Evolutionary conservation across 1,140 invertebrate genomes (phyloP), one percentile per base, ranked within the genome.

Genomic region (Camponotus vicinus): DNA sequence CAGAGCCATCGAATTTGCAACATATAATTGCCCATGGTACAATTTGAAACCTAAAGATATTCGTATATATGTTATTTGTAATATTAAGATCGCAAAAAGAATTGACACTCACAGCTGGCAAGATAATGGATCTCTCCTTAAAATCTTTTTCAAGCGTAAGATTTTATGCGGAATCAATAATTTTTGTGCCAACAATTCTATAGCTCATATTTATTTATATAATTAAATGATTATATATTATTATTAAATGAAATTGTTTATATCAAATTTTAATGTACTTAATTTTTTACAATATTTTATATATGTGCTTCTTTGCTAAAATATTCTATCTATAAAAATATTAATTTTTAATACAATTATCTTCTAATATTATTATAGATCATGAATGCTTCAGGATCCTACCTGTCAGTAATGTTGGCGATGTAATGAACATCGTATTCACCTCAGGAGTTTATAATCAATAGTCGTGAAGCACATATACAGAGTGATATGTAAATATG

Each of bases 141-240:
- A 27, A 85, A n/a, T 86, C 69, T 6, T 89, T 89, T 71, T 42
- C 87, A 37, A 80, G 64, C 34, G 87, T 88, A 89, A 88, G 83
- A 49, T 79, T 45, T 40, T 32, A 55, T 45, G 7, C 8, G 9
- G 11, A 52, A 55, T 21, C 11, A 9, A 63, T 55, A 55, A 11
- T 55, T 55, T 18, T 34, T 55, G 4, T 55, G 4, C 4, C 15
- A 3, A 42, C 1, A 6, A 40, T 40, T 40, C 37, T 40, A 40
- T 3, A 8, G 42, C 42, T 45, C 1, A 45, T 2, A 11, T 45
- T 45, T 13, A 3, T 45, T 45, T 11, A 8, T 45, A 9, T 45
- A 3, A 45, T 45, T 45, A 45, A 45, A 45, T 8, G 1, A 8
- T 21, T 21, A 21, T 21, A 21, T 21, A 21, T 21, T 21, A 3